Evolutionary conservation across 2,113 vertebrate genomes (phyloP).

Genomic region (Loxodonta africana): DNA sequence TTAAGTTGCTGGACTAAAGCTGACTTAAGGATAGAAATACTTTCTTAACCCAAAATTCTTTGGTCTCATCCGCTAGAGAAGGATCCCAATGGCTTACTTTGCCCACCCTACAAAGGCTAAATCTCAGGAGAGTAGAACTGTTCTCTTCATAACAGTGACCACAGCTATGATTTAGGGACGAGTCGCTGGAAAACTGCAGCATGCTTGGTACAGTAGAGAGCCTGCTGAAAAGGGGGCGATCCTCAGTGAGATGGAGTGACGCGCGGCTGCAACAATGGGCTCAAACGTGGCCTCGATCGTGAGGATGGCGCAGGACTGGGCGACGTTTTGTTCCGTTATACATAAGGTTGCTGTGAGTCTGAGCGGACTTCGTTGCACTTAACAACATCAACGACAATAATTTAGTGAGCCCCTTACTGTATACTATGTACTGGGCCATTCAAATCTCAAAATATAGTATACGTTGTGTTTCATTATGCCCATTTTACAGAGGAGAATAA

Average conservation of each 20-base stretch:
- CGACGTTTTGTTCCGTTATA: neutral
- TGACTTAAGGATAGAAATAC: neutral
- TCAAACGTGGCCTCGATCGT: neutral
- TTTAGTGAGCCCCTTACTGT: neutral
- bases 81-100: neutral
- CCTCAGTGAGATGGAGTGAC: neutral
- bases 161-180: neutral
- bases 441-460: neutral
- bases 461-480: neutral
- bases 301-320: neutral
- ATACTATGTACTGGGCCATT: neutral
- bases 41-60: neutral
- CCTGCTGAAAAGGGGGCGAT: neutral
- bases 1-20: neutral
- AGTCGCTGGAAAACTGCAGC: neutral
- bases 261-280: neutral
- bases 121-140: neutral
- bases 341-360: neutral
- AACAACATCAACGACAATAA: neutral
- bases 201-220: neutral
- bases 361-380: neutral
- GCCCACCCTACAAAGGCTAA: neutral
- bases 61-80: neutral
- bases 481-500: slow-evolving; percentile 22
- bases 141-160: neutral